phyloP scores from a whole-genome alignment of 2,113 vertebrate genomes.

The Salvelinus sp. region DNA sequence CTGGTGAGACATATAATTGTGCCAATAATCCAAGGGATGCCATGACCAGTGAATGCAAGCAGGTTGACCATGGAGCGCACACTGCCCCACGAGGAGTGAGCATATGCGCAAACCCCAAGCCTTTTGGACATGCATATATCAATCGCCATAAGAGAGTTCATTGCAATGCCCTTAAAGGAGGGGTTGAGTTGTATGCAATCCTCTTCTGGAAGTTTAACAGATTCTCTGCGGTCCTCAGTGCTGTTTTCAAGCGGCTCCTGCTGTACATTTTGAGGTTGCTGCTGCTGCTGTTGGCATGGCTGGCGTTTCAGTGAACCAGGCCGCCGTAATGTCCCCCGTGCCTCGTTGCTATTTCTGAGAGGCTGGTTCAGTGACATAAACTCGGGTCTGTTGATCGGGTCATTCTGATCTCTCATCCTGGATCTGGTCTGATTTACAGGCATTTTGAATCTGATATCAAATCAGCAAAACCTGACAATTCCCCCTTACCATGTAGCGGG shows the following conservation, averaged over 20 bases:
- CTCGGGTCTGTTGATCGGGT: slow-evolving; percentile 86
- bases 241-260: slow-evolving; percentile 54
- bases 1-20: slow-evolving; percentile 86
- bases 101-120: slow-evolving; percentile 82
- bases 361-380: slow-evolving; percentile 90
- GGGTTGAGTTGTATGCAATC: slow-evolving; percentile 97
- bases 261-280: slow-evolving; percentile 42
- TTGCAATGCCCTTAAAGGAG: slow-evolving; percentile 87
- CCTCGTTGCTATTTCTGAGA: slow-evolving; percentile 69
- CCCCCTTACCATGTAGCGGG: background rate
- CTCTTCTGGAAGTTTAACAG: slow-evolving; percentile 83
- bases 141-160: slow-evolving; percentile 90
- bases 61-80: slow-evolving; percentile 87
- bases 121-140: slow-evolving; percentile 92
- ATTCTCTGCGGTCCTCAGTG: slow-evolving; percentile 76
- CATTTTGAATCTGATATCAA: slow-evolving; percentile 66
- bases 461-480: background rate
- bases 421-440: slow-evolving; percentile 79
- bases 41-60: slow-evolving; percentile 87
- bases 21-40: slow-evolving; percentile 86
- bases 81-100: slow-evolving; percentile 78
- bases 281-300: slow-evolving; percentile 47
- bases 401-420: slow-evolving; percentile 81
- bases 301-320: slow-evolving; percentile 36
- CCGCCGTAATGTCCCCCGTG: slow-evolving; percentile 68